Evolutionary conservation across 2,113 vertebrate species (phyloP).

Genomic region (Epinephelus fuscoguttatus): DNA sequence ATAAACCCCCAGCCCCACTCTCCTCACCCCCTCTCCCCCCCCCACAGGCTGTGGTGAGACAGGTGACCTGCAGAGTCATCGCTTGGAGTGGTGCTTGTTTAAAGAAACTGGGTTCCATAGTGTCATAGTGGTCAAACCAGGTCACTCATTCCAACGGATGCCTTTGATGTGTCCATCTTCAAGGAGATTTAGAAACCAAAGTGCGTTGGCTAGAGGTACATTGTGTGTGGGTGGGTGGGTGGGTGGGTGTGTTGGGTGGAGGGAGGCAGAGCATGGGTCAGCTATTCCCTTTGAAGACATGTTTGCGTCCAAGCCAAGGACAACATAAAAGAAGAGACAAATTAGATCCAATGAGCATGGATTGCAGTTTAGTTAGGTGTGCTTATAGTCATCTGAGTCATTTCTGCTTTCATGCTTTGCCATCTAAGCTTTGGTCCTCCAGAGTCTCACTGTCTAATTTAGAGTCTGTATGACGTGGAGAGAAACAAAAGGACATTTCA

Average conservation of each 20-base stretch:
- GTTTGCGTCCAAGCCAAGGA: slow-evolving; percentile 71
- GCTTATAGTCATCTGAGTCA: slow-evolving; percentile 48
- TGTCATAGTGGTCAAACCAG: slow-evolving; percentile 70
- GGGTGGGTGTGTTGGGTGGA: slow-evolving; percentile 32
- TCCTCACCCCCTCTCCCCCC: not conserved
- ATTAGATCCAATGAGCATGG: slow-evolving; percentile 56
- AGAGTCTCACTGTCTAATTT: slow-evolving; percentile 13
- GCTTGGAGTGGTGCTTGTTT: slow-evolving; percentile 69
- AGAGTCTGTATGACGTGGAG: not conserved
- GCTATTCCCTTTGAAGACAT: slow-evolving; percentile 72
- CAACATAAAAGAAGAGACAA: slow-evolving; percentile 72
- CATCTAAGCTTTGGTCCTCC: not conserved
- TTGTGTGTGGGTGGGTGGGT: slow-evolving; percentile 33
- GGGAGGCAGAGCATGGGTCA: slow-evolving; percentile 65
- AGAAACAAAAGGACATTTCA: slow-evolving; percentile 15
- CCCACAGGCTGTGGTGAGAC: slow-evolving; percentile 52
- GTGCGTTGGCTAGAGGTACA: slow-evolving; percentile 55
- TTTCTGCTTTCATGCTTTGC: slow-evolving; percentile 51
- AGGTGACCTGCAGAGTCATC: slow-evolving; percentile 69
- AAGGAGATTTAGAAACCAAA: slow-evolving; percentile 67
- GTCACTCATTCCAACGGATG: slow-evolving; percentile 64
- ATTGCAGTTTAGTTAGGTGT: slow-evolving; percentile 53
- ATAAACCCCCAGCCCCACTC: not conserved
- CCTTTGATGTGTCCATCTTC: slow-evolving; percentile 81
- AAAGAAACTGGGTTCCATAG: slow-evolving; percentile 53